Evolutionary conservation across 2,888 invertebrate species (phyloP).

Genomic region (Villa cingulata): DNA sequence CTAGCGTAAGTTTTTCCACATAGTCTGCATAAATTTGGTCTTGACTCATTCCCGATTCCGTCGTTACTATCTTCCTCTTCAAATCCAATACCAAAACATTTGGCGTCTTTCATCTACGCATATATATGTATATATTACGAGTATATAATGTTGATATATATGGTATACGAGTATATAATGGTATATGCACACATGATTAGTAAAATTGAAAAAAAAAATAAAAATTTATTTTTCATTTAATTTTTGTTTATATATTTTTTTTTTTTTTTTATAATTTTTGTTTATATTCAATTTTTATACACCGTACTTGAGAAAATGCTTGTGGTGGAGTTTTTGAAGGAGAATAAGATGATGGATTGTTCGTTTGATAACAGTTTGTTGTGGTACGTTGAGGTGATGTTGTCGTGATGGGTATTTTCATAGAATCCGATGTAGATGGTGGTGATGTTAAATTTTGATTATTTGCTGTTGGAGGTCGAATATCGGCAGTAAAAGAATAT

Average conservation of each 20-base stretch:
- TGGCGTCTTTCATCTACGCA: slow-evolving; percentile 13
- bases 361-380: slow-evolving; percentile 12
- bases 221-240: too few species aligned
- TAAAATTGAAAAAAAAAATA: neutral
- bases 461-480: slow-evolving; percentile 43
- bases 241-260: too few species aligned
- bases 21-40: slow-evolving; percentile 82
- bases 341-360: slow-evolving; percentile 19
- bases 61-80: slow-evolving; percentile 49
- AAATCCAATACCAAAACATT: slow-evolving; percentile 32
- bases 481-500: slow-evolving; percentile 73
- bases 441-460: slow-evolving; percentile 40
- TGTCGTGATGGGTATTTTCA: slow-evolving; percentile 20
- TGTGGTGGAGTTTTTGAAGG: slow-evolving; percentile 30
- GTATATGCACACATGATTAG: too few species aligned
- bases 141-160: neutral
- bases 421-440: too few species aligned
- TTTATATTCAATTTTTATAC: too few species aligned
- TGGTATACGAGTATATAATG: too few species aligned
- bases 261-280: too few species aligned
- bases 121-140: neutral
- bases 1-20: slow-evolving; percentile 95
- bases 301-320: slow-evolving; percentile 14
- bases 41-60: slow-evolving; percentile 40
- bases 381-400: slow-evolving; percentile 26